Conservation (phyloP, 1,140 invertebrate genomes). For the Schlechtendalia chinensis region DNA sequence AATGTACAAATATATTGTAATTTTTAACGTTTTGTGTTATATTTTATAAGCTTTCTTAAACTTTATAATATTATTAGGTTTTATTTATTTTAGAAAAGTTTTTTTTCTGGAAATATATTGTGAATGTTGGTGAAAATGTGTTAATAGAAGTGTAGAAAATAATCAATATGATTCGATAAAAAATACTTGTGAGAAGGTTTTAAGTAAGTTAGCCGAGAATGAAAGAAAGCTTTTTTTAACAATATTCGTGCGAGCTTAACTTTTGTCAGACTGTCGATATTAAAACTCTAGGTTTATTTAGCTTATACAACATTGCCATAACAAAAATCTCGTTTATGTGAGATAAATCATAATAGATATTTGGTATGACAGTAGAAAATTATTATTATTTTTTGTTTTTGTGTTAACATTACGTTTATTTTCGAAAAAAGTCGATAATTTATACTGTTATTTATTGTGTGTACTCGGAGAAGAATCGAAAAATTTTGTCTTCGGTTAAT, state of each 20-base stretch:
- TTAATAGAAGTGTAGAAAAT: not conserved
- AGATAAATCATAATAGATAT: not conserved
- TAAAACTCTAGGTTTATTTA: not conserved
- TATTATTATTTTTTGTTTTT: not conserved
- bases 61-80: no score
- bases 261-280: not conserved
- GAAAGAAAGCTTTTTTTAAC: not conserved
- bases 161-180: conserved; percentile 15
- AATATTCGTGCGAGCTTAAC: conserved; percentile 5
- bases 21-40: no score
- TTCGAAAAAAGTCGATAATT: no score
- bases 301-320: not conserved
- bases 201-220: not conserved
- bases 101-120: no score
- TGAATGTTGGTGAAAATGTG: not conserved
- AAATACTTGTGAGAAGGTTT: not conserved
- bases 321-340: not conserved
- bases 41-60: no score
- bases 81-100: no score
- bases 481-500: not conserved
- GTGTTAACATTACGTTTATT: not conserved
- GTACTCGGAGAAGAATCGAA: not conserved
- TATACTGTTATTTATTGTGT: no score
- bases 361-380: not conserved
- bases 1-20: no score